Conservation (phyloP, 2,113 vertebrate species). For the Chlorodrepanis virens region DNA sequence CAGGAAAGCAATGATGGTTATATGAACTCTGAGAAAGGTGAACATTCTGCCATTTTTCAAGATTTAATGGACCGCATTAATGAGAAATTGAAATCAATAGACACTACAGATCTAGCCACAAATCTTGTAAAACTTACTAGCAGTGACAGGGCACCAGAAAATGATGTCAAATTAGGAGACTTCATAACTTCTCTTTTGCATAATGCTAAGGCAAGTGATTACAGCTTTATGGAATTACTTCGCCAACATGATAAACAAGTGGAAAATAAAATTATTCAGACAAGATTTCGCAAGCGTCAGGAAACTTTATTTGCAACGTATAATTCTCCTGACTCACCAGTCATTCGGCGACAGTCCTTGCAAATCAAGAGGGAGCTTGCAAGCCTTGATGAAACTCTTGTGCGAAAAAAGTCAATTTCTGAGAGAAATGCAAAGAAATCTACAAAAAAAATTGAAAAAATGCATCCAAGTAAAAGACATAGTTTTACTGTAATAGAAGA, state of each 20-base stretch:
- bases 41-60: constrained; percentile 79
- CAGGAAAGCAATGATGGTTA: constrained; percentile 20
- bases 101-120: constrained; percentile 78
- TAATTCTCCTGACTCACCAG: constrained; percentile 77
- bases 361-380: constrained; percentile 89
- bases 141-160: constrained; percentile 72
- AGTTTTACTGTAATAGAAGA: constrained; percentile 26
- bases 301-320: constrained; percentile 81
- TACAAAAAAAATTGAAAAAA: constrained; percentile 7
- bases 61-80: constrained; percentile 88
- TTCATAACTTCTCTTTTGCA: constrained; percentile 90
- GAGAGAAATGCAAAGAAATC: constrained; percentile 74
- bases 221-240: constrained; percentile 88
- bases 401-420: constrained; percentile 69
- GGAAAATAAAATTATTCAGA: constrained; percentile 86
- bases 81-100: constrained; percentile 89
- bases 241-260: constrained; percentile 80
- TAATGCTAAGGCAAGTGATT: constrained; percentile 82
- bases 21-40: constrained; percentile 63
- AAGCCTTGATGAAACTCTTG: constrained; percentile 76
- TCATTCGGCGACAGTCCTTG: constrained; percentile 80
- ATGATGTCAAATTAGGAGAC: constrained; percentile 81
- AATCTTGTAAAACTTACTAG: constrained; percentile 68
- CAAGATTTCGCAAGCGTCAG: constrained; percentile 84
- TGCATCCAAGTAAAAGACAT: constrained; percentile 46